Base-by-base conservation (phyloP, 1,140 invertebrate species). In the Drosophila tristis region DNA sequence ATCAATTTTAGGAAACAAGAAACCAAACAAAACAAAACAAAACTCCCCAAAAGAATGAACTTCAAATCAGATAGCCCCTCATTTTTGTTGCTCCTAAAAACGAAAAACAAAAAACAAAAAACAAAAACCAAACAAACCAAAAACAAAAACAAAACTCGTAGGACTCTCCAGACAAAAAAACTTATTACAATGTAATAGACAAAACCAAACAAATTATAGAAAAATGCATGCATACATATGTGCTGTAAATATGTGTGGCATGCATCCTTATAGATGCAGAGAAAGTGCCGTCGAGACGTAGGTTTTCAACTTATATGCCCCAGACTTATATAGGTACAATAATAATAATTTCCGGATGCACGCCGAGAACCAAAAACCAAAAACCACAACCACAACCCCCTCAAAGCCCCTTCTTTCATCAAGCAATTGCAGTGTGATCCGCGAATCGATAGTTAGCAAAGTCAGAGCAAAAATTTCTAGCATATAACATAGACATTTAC, bases 171-270 rank as follows among this genome's bases (percentile, higher is more conserved):
- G 25, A 11, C 48, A 63, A 20, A 16, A 16, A 16, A 20, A 61
- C 59, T 86, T 86, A 81, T 81, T 87, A 87, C 80, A 82, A 70
- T 82, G 80, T 84, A 82, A 84, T 78, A 66, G 44, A 53, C 23
- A 8, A 48, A 16, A 58, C 50, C 55, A 50, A 64, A 48, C 55
- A 72, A 61, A 2, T 48, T 62, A 66, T 61, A 13, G 35, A 39
- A 11, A 51, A 53, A 56, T 60, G 8, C 29, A 31, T 8, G 9
- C 26, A 6, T 7, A 29, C 26, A 29, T 29, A 7, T 29, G 26
- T 31, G 3, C 31, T 31, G 4, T 9, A 31, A 9, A 9, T 9
- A 31, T 31, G 8, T 9, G 4, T 9, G 8, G 8, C 49, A 65
- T 43, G 53, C 59, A 61, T 9, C 35, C 11, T 54, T n/a, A 47